These are phyloP conservation scores for Drosophila antonietae DNA, from an alignment of 2,888 invertebrate species.

Conservation along the genomic window DNA sequence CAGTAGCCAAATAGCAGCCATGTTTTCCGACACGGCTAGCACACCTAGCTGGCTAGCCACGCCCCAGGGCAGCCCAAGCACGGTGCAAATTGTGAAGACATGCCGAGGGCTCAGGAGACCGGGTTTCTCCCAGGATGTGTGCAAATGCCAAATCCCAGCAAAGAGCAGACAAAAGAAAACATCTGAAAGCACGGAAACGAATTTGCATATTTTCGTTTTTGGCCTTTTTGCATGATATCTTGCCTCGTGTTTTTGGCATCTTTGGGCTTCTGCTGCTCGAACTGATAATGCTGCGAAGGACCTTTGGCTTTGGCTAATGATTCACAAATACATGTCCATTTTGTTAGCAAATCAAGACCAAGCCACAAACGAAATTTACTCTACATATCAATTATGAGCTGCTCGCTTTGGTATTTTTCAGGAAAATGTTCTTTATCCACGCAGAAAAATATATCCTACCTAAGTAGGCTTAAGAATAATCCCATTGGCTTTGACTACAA, in stretches of 20 bases:
- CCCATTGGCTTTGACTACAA: not conserved
- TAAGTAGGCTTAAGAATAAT: slow-evolving; percentile 17
- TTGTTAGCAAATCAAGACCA: slow-evolving; percentile 33
- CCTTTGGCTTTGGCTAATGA: slow-evolving; percentile 70
- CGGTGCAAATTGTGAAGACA: slow-evolving; percentile 48
- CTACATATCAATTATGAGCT: slow-evolving; percentile 26
- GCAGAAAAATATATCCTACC: not conserved
- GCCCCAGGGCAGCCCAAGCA: slow-evolving; percentile 28
- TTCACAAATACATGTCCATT: slow-evolving; percentile 48
- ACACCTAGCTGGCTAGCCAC: slow-evolving; percentile 50
- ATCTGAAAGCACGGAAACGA: slow-evolving; percentile 31
- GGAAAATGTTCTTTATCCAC: slow-evolving; percentile 5
- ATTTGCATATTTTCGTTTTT: slow-evolving; percentile 65
- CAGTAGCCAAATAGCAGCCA: slow-evolving; percentile 56
- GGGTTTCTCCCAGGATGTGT: not conserved
- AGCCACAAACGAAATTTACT: slow-evolving; percentile 35
- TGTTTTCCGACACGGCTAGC: slow-evolving; percentile 22
- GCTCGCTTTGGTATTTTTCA: slow-evolving; percentile 1
- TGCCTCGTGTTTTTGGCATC: slow-evolving; percentile 23
- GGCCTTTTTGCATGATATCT: slow-evolving; percentile 10
- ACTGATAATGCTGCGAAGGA: slow-evolving; percentile 51
- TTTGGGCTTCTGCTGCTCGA: slow-evolving; percentile 29
- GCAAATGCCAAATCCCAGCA: slow-evolving; percentile 54
- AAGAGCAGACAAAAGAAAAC: slow-evolving; percentile 36
- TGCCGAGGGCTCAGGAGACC: slow-evolving; percentile 4